These are phyloP conservation scores for Cosmopolites sordidus DNA, from an alignment of 2,888 invertebrate species.

Conservation along the genomic window DNA sequence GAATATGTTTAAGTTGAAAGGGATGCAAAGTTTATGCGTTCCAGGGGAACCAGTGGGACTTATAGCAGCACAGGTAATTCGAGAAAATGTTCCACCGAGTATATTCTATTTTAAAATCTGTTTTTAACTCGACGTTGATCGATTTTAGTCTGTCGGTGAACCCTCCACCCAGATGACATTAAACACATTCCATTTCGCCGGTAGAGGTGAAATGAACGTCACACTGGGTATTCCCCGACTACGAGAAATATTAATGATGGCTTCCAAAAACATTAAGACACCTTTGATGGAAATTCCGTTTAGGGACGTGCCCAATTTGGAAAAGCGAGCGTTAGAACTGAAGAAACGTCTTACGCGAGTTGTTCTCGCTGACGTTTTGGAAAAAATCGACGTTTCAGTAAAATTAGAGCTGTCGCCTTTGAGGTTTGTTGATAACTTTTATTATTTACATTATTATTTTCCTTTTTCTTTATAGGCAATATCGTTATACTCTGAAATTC, in stretches of 20 bases:
- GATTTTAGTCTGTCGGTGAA: conserved; percentile 80
- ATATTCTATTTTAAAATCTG: no score
- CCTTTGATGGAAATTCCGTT: conserved; percentile 96
- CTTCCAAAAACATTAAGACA: conserved; percentile 88
- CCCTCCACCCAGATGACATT: conserved; percentile 99
- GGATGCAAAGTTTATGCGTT: conserved; percentile 69
- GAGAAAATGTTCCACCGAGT: not conserved
- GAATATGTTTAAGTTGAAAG: conserved; percentile 72
- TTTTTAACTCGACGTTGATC: no score
- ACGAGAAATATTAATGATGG: conserved; percentile 95
- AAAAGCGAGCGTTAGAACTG: conserved; percentile 62
- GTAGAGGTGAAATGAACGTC: conserved; percentile 99
- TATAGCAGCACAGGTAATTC: conserved; percentile 77
- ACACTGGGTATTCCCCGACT: conserved; percentile 98
- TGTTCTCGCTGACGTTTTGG: conserved; percentile 72
- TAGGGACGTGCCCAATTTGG: conserved; percentile 48
- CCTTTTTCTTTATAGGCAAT: conserved; percentile 41
- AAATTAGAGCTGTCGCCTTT: conserved; percentile 55
- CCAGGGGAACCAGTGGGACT: conserved; percentile 97
- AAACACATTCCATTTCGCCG: conserved; percentile 99
- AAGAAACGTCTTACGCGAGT: conserved; percentile 72
- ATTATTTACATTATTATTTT: no score
- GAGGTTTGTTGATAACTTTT: conserved; percentile 39
- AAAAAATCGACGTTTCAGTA: conserved; percentile 59
- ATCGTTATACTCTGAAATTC: conserved; percentile 66